Conservation (phyloP, 2,888 invertebrate genomes). For the Xanthorhoe spadicearia region DNA sequence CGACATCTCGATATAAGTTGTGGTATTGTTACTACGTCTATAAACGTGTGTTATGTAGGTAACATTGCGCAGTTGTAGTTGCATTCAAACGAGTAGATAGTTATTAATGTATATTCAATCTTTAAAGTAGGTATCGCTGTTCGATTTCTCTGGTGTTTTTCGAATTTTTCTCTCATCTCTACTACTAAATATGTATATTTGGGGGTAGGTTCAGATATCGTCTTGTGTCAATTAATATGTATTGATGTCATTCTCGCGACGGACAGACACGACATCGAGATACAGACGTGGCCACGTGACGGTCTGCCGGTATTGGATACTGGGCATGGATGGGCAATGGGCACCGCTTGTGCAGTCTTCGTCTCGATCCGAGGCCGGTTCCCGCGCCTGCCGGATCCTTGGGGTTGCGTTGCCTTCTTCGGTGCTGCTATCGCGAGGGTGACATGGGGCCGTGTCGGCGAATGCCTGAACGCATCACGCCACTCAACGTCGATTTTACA, state of each 20-base stretch:
- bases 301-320: no score
- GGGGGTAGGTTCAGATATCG: slow-evolving; percentile 78
- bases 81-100: slow-evolving; percentile 72
- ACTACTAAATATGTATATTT: slow-evolving; percentile 62
- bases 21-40: slow-evolving; percentile 68
- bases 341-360: slow-evolving; percentile 7
- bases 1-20: slow-evolving; percentile 62
- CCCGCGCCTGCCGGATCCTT: neutral
- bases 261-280: slow-evolving; percentile 26
- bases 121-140: slow-evolving; percentile 75
- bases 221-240: slow-evolving; percentile 79
- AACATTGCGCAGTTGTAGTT: slow-evolving; percentile 68
- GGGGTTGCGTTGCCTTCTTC: slow-evolving; percentile 19
- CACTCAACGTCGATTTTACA: slow-evolving; percentile 76
- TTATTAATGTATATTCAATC: slow-evolving; percentile 77
- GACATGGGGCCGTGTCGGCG: slow-evolving; percentile 55
- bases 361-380: slow-evolving; percentile 1
- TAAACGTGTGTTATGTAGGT: slow-evolving; percentile 79
- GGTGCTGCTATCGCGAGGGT: slow-evolving; percentile 48
- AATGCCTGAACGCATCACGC: slow-evolving; percentile 57
- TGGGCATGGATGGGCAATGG: neutral
- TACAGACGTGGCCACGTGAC: slow-evolving; percentile 3
- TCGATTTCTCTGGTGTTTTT: slow-evolving; percentile 73
- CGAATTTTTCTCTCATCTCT: slow-evolving; percentile 67
- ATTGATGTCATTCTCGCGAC: slow-evolving; percentile 55